These are phyloP conservation scores for Keiferia lycopersicella DNA, from an alignment of 2,888 invertebrate genomes.

Conservation along the genomic window DNA sequence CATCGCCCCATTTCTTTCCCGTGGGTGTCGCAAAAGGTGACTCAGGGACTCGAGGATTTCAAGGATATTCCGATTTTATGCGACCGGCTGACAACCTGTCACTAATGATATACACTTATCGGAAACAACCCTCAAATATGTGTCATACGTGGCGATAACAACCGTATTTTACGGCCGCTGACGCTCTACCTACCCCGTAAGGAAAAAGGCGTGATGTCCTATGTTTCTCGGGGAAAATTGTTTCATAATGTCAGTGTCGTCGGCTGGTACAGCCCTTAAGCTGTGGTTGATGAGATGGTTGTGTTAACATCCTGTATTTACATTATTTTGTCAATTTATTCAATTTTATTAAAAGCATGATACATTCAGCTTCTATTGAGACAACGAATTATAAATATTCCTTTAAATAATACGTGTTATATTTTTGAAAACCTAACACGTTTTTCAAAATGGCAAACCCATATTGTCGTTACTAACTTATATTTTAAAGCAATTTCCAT, in stretches of 20 bases:
- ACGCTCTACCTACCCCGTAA: no score
- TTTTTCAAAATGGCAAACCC: slow-evolving; percentile 12
- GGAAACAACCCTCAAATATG: no score
- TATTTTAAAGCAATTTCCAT: not conserved
- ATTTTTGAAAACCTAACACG: not conserved
- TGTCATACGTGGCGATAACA: no score
- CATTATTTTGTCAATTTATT: not conserved
- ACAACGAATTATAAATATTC: not conserved
- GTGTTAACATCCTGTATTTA: not conserved
- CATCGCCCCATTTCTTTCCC: no score
- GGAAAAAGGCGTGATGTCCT: no score
- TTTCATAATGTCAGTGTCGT: not conserved
- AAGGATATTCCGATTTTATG: no score
- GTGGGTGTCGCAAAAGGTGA: no score
- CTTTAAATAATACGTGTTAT: not conserved
- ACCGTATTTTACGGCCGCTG: no score
- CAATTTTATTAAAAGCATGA: not conserved
- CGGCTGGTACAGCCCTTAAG: not conserved
- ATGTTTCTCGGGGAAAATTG: not conserved
- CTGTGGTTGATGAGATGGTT: no score
- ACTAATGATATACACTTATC: no score
- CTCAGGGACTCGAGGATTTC: no score
- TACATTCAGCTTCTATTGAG: not conserved
- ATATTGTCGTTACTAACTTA: not conserved
- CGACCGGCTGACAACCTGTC: no score